phyloP scores from a whole-genome alignment of 1,140 invertebrate species.

The Neocloeon triangulifer region DNA sequence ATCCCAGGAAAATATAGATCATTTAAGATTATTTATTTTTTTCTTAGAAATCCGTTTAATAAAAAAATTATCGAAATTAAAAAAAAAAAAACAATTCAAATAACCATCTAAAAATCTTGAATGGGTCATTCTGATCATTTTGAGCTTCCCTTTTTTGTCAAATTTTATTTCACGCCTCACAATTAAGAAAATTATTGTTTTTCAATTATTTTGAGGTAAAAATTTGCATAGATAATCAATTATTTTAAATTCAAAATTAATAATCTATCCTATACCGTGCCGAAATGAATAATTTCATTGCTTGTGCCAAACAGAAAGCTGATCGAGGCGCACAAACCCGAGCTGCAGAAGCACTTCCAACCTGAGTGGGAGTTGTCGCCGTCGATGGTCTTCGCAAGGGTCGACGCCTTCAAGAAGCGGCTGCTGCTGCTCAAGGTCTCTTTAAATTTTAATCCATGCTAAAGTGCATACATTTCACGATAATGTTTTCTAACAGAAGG shows the following conservation, averaged over 20 bases:
- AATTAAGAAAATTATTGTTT: too few species aligned
- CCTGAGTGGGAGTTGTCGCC: background rate
- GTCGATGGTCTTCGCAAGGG: background rate
- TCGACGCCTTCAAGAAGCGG: background rate
- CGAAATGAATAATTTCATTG: background rate
- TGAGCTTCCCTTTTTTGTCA: too few species aligned
- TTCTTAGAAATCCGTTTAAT: too few species aligned
- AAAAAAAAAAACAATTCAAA: too few species aligned
- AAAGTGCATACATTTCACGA: constrained; percentile 5
- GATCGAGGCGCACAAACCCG: background rate
- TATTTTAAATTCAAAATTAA: constrained; percentile 1
- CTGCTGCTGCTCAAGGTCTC: background rate
- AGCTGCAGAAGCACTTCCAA: background rate
- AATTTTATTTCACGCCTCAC: too few species aligned
- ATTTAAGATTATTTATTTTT: too few species aligned
- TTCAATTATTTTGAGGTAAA: too few species aligned
- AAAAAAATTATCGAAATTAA: too few species aligned
- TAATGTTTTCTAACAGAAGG: constrained; percentile 3
- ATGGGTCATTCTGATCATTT: too few species aligned
- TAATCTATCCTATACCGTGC: background rate
- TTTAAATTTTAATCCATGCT: constrained; percentile 1
- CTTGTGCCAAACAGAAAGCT: too few species aligned
- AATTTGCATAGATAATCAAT: background rate
- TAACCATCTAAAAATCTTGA: too few species aligned
- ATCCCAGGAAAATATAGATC: too few species aligned